phyloP scores from a whole-genome alignment of 2,888 invertebrate species.

The Dascillus cervinus region DNA sequence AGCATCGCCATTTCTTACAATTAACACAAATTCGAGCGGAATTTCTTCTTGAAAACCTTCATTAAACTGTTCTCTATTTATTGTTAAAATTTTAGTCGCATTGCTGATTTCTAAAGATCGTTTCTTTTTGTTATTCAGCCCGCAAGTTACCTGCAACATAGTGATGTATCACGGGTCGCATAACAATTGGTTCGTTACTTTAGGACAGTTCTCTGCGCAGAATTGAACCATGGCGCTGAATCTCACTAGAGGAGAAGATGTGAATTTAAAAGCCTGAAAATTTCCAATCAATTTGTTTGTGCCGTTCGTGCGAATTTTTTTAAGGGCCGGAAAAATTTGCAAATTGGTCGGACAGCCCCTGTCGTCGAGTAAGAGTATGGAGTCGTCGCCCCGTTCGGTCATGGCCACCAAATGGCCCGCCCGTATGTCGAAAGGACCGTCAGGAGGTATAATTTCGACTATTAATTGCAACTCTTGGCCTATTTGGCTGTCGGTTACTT shows the following conservation, averaged over 20 bases:
- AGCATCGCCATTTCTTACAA: conserved; percentile 47
- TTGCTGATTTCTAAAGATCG: conserved; percentile 3
- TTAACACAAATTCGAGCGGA: conserved; percentile 50
- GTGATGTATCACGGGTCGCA: too few species aligned
- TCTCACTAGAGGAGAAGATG: conserved; percentile 71
- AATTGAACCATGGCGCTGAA: conserved; percentile 78
- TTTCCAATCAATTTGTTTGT: conserved; percentile 48
- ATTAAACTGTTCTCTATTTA: conserved; percentile 10
- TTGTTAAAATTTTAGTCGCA: conserved; percentile 7
- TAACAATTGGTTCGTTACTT: too few species aligned
- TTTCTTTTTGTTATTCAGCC: not conserved
- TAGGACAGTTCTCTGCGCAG: too few species aligned
- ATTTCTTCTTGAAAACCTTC: conserved; percentile 39
- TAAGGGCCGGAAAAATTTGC: conserved; percentile 45
- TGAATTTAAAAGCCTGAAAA: conserved; percentile 83
- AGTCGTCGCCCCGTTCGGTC: conserved; percentile 65
- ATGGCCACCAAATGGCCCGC: conserved; percentile 75
- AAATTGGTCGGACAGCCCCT: conserved; percentile 73
- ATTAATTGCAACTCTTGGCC: conserved; percentile 60
- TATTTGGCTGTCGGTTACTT: conserved; percentile 57
- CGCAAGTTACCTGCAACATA: not conserved
- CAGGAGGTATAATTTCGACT: conserved; percentile 50
- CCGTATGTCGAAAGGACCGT: conserved; percentile 55
- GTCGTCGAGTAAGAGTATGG: conserved; percentile 66
- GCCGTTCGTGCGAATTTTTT: conserved; percentile 34